phyloP scores from a whole-genome alignment of 1,140 invertebrate species.

The Sycophaga agraensis region DNA sequence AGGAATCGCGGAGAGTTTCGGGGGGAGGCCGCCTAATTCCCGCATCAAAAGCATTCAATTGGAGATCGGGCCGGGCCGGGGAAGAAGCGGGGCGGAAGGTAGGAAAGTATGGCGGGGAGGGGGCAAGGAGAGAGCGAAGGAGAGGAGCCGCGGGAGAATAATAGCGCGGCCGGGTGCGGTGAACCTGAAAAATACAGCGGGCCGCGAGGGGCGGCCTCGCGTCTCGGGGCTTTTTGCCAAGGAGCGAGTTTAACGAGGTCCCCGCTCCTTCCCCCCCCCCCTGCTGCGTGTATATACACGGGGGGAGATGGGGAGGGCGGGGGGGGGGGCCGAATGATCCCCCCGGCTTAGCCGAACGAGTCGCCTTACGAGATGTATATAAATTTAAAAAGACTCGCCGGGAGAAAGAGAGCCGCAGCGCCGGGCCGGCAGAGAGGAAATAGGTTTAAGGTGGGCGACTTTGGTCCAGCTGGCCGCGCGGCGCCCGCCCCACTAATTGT shows the following conservation, averaged over 20 bases:
- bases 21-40: background rate
- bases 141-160: too few relatives aligned
- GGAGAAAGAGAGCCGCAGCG: too few relatives aligned
- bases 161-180: background rate
- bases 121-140: too few relatives aligned
- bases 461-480: too few relatives aligned
- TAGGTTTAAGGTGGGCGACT: background rate
- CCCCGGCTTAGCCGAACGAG: background rate
- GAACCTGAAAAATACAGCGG: background rate
- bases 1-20: background rate
- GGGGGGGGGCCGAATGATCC: too few relatives aligned
- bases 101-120: too few relatives aligned
- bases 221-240: constrained; percentile 11
- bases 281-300: background rate
- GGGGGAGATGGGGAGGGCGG: too few relatives aligned
- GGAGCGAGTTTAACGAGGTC: constrained; percentile 12
- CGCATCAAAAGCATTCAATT: background rate
- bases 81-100: background rate
- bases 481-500: too few relatives aligned
- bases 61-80: background rate
- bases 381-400: background rate
- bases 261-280: background rate
- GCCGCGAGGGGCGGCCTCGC: background rate
- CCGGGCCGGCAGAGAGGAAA: background rate
- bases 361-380: background rate